Evolutionary conservation across 2,797 vertebrate species (phyloP), one percentile per base, ranked within the genome.

Genomic region (Halcyon smyrnensis): DNA sequence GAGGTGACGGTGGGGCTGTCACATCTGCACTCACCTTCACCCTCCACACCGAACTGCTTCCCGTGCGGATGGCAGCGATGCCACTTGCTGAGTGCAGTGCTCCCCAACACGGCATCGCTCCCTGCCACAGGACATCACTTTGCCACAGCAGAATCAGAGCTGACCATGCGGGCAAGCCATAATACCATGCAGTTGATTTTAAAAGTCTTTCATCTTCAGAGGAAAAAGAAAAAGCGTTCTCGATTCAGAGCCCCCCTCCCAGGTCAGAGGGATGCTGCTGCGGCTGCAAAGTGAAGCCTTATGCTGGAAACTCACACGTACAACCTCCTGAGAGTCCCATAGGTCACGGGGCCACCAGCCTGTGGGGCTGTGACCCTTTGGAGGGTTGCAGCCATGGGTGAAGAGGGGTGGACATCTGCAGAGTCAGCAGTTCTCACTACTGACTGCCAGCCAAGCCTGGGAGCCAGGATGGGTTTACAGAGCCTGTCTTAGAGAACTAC

Each of bases 151-250:
- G 62, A 96, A 96, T 91, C 91, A 77, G 76, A 93, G 69, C 87
- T 95, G 96, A 96, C 95, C 95, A 75, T 39, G 63, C 73, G 79
- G 84, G 90, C 70, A 15, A 93, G 59, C 84, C 85, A 54, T 46
- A 88, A 93, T 76, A 89, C 17, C 92, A 36, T 23, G 54, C 73
- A 93, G 76, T 96, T 94, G 81, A 88, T 95, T 87, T 77, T n/a
- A 56, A 84, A 80, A 93, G 90, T 59, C 86, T 90, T 96, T 93
- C 82, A 67, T 86, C 79, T 81, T 84, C 54, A 39, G 63, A 81
- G 51, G 60, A 25, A 16, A 64, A 70, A 71, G 84, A 39, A 87
- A 79, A 63, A 6, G 51, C 10, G 1, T 80, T 78, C n/a, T 39
- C 4, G 30, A 63, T 37, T 71, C 50, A 3, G 17, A 9, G 82